These are phyloP conservation scores for Sebastes oblongus DNA, from an alignment of 2,797 vertebrate species.

Conservation along the genomic window DNA sequence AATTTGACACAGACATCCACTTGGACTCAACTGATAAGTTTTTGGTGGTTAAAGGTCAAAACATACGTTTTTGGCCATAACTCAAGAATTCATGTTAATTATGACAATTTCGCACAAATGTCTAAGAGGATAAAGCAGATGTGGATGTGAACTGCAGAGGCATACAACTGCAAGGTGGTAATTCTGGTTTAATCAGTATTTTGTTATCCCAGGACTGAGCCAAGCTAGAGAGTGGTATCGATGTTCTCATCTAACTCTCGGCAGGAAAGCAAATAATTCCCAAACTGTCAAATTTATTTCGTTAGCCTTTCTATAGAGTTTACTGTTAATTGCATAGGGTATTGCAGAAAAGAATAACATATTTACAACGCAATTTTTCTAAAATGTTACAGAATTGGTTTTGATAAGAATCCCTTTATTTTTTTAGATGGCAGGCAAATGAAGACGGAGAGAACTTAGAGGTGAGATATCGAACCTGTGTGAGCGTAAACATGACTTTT, in stretches of 20 bases:
- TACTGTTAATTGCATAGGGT: not conserved
- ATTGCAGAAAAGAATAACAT: not conserved
- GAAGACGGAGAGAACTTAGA: conserved; percentile 80
- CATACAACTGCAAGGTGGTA: no score
- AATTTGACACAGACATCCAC: no score
- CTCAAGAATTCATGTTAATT: no score
- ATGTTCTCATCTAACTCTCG: not conserved
- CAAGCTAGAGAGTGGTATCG: not conserved
- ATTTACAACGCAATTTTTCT: not conserved
- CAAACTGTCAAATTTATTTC: not conserved
- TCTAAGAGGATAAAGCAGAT: no score
- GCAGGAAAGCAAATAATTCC: not conserved
- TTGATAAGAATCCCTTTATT: conserved; percentile 24
- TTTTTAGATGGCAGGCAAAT: conserved; percentile 88
- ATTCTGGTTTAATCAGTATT: no score
- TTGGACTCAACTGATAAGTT: no score
- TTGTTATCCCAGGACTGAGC: no score
- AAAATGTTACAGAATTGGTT: not conserved
- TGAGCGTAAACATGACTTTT: not conserved
- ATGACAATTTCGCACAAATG: no score
- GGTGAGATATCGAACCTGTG: conserved; percentile 64
- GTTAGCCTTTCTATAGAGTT: not conserved
- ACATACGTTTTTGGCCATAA: no score
- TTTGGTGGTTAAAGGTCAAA: no score
- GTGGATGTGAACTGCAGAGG: no score